phyloP scores from a whole-genome alignment of 2,113 vertebrate genomes.

The Epinephelus fuscoguttatus region DNA sequence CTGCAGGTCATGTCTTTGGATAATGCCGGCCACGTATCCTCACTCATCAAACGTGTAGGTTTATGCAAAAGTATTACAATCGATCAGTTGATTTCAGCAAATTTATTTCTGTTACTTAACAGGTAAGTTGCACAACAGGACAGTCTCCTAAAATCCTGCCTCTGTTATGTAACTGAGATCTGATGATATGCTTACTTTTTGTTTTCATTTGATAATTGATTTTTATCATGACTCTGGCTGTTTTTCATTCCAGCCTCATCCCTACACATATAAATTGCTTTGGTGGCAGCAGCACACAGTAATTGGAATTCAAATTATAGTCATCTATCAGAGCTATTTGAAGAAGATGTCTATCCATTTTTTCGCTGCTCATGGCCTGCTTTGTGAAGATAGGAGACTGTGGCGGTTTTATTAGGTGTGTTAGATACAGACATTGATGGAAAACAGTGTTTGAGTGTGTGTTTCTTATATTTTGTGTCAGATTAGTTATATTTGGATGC shows the following conservation, averaged over 20 bases:
- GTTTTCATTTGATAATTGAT: constrained; percentile 27
- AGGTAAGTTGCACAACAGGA: constrained; percentile 18
- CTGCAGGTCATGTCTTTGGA: background rate
- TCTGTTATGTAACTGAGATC: constrained; percentile 30
- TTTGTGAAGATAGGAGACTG: constrained; percentile 31
- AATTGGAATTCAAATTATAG: constrained; percentile 49
- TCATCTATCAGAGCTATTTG: constrained; percentile 54
- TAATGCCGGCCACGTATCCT: background rate
- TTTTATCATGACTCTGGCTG: constrained; percentile 22
- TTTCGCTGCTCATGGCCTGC: constrained; percentile 32
- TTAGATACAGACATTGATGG: background rate
- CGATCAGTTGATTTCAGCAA: background rate
- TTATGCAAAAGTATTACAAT: background rate
- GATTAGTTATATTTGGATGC: background rate
- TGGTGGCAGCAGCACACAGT: constrained; percentile 37
- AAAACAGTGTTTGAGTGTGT: constrained; percentile 8
- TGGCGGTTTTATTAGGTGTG: background rate
- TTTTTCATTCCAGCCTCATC: constrained; percentile 21
- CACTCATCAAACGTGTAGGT: background rate
- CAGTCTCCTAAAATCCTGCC: constrained; percentile 4
- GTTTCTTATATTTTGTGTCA: background rate
- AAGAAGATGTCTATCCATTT: constrained; percentile 34
- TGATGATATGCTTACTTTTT: background rate
- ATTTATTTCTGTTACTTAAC: background rate
- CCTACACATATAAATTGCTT: constrained; percentile 20